phyloP scores from a whole-genome alignment of 1,140 invertebrate genomes.

The Caenorhabditis remanei region DNA sequence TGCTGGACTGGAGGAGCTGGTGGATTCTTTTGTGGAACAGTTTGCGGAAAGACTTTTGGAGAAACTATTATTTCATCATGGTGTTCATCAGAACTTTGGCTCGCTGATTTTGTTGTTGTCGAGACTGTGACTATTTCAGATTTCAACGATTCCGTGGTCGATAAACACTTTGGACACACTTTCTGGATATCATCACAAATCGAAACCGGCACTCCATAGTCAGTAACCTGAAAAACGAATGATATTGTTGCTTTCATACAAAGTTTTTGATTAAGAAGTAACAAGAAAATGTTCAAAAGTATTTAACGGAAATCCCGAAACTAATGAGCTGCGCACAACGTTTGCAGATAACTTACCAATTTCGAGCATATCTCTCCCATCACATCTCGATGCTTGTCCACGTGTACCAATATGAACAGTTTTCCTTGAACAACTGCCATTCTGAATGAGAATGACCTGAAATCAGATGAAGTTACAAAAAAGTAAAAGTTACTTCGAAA shows the following conservation, averaged over 20 bases:
- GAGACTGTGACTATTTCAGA: not conserved
- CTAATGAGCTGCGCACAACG: too few species aligned
- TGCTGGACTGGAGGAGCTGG: too few species aligned
- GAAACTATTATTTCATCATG: not conserved
- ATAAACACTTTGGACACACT: constrained; percentile 11
- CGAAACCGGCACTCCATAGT: not conserved
- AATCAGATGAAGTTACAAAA: too few species aligned
- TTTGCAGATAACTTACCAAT: not conserved
- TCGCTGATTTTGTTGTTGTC: not conserved
- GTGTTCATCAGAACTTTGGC: not conserved
- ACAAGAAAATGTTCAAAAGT: not conserved
- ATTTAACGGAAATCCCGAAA: too few species aligned
- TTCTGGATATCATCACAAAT: constrained; percentile 23
- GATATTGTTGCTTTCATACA: too few species aligned
- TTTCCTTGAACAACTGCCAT: constrained; percentile 7
- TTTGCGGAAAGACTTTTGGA: not conserved
- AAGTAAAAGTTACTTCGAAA: too few species aligned
- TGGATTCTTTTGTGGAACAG: not conserved
- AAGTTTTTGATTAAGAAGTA: not conserved
- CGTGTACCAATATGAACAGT: constrained; percentile 7
- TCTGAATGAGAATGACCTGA: not conserved
- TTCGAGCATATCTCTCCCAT: not conserved
- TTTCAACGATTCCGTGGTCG: not conserved
- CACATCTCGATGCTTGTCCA: not conserved
- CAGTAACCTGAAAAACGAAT: not conserved